These are phyloP conservation scores for Mactromeris polynyma DNA, from an alignment of 2,888 invertebrate genomes.

Conservation along the genomic window DNA sequence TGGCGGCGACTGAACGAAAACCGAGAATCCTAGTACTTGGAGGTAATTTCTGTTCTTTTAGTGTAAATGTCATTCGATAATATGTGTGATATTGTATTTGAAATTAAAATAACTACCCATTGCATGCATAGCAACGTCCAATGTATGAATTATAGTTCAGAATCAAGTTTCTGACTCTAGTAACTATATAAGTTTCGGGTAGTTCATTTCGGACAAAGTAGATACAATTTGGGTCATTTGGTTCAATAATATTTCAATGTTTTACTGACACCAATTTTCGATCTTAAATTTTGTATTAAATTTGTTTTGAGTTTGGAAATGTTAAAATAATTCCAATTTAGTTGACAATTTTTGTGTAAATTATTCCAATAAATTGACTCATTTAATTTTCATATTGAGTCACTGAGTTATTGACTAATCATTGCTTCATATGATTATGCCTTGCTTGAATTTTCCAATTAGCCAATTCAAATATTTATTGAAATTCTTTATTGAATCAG, in stretches of 20 bases:
- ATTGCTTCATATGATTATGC: not conserved
- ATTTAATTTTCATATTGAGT: not conserved
- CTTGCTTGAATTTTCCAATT: not conserved
- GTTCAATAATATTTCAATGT: not conserved
- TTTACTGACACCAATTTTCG: not conserved
- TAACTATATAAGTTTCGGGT: not conserved
- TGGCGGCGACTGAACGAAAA: conserved; percentile 68
- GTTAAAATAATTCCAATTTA: not conserved
- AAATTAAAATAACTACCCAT: not conserved
- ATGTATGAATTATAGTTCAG: not conserved
- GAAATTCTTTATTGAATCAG: not conserved
- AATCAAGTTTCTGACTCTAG: not conserved
- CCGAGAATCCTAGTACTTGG: conserved; percentile 71
- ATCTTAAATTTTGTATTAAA: not conserved
- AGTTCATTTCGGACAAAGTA: not conserved
- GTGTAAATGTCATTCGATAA: not conserved
- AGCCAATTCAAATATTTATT: not conserved
- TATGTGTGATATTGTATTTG: not conserved
- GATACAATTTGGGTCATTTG: too few relatives aligned
- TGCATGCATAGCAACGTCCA: not conserved
- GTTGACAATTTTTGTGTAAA: not conserved
- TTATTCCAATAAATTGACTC: too few relatives aligned
- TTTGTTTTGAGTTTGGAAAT: not conserved
- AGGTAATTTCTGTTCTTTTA: conserved; percentile 57
- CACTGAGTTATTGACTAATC: not conserved